These are phyloP conservation scores for Rhagoletis pomonella DNA, from an alignment of 1,140 invertebrate species.

Conservation along the genomic window DNA sequence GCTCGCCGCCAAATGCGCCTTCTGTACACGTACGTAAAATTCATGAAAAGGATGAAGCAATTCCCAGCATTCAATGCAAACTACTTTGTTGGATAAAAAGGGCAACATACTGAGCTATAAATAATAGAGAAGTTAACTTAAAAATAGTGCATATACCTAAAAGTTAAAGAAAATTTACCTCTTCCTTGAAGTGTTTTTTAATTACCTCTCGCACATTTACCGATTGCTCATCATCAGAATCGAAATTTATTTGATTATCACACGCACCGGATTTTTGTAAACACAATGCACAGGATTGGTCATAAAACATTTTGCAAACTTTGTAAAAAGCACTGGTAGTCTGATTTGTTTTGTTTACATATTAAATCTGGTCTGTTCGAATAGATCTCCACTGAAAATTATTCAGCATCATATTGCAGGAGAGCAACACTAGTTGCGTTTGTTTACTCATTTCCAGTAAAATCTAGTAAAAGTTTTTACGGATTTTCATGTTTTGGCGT, in stretches of 20 bases:
- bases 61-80: slow-evolving; percentile 4
- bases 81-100: not conserved
- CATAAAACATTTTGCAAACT: not conserved
- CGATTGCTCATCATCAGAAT: not conserved
- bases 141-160: not conserved
- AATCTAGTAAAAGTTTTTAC: no score
- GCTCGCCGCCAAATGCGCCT: not conserved
- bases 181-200: slow-evolving; percentile 27
- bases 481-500: no score
- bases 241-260: not conserved
- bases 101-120: not conserved
- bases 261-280: not conserved
- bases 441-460: no score
- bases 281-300: not conserved
- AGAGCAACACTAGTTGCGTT: no score
- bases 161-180: not conserved
- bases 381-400: no score
- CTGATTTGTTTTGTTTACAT: no score
- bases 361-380: no score
- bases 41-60: not conserved
- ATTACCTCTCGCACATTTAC: not conserved
- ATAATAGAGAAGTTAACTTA: not conserved
- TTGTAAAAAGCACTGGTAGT: no score
- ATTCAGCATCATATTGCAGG: no score
- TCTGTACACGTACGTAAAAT: not conserved